phyloP scores from a whole-genome alignment of 2,113 vertebrate species.

The Plotosus lineatus region DNA sequence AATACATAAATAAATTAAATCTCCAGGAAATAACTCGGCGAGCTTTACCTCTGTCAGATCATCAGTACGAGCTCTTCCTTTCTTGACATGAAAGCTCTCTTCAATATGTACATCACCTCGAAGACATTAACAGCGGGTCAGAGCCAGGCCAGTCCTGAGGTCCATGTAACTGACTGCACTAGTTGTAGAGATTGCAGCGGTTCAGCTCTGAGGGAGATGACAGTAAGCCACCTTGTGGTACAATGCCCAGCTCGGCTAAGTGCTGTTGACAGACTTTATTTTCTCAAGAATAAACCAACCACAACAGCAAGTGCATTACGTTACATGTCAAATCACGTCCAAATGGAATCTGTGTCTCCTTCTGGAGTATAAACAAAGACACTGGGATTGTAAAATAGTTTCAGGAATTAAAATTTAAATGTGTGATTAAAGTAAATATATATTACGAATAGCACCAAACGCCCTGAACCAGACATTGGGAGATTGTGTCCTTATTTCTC shows the following conservation, averaged over 20 bases:
- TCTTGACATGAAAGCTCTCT: background rate
- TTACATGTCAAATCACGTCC: background rate
- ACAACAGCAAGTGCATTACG: background rate
- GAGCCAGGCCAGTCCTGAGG: background rate
- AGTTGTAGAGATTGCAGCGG: background rate
- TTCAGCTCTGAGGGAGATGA: background rate
- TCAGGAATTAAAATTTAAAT: too few species aligned
- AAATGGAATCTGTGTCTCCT: background rate
- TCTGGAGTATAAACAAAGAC: background rate
- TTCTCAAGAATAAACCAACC: constrained; percentile 22
- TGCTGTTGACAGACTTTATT: constrained; percentile 8
- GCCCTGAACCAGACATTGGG: background rate
- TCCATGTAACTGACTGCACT: constrained; percentile 25
- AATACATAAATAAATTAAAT: too few species aligned
- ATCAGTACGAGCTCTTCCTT: background rate
- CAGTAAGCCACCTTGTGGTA: constrained; percentile 20
- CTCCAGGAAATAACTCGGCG: too few species aligned
- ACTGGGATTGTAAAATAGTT: background rate
- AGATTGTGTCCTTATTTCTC: background rate
- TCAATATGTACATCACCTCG: constrained; percentile 28
- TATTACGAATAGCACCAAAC: background rate
- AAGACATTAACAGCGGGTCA: constrained; percentile 49
- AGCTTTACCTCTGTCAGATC: too few species aligned
- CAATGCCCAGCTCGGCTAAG: background rate
- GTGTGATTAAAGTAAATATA: background rate